phyloP scores from a whole-genome alignment of 2,888 invertebrate species.

The Monochamus alternatus region DNA sequence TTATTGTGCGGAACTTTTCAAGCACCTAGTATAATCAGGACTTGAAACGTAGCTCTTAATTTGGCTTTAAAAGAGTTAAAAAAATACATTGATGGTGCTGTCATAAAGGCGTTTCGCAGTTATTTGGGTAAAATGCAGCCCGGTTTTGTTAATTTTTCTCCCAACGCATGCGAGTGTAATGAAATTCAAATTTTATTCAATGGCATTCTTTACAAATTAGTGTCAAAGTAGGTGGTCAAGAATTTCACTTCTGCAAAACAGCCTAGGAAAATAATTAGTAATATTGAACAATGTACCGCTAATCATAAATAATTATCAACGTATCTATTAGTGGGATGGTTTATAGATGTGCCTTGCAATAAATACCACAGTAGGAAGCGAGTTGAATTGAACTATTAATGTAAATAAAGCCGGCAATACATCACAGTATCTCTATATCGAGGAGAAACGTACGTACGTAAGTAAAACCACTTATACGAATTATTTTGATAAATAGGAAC shows the following conservation, averaged over 20 bases:
- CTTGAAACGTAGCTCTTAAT: no score
- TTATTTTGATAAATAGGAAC: not conserved
- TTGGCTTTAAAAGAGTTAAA: no score
- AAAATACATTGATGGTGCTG: no score
- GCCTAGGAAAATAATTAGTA: slow-evolving; percentile 30
- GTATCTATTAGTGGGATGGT: slow-evolving; percentile 9
- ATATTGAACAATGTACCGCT: slow-evolving; percentile 10
- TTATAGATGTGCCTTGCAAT: not conserved
- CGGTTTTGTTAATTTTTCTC: slow-evolving; percentile 29
- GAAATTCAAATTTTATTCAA: slow-evolving; percentile 36
- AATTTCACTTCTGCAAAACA: slow-evolving; percentile 33
- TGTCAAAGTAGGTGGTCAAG: slow-evolving; percentile 36
- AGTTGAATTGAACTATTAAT: not conserved
- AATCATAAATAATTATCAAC: slow-evolving; percentile 29
- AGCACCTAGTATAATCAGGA: no score
- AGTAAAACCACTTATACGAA: not conserved
- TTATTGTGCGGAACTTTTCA: no score
- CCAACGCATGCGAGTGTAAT: slow-evolving; percentile 14
- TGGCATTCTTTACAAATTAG: slow-evolving; percentile 29
- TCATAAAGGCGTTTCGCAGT: not conserved
- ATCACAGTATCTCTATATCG: not conserved
- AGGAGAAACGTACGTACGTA: not conserved
- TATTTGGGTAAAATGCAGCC: slow-evolving; percentile 10
- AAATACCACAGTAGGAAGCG: not conserved
- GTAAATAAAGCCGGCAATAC: not conserved